These are phyloP conservation scores for Lamellibrachia luymesi DNA, from an alignment of 1,140 invertebrate species.

Conservation along the genomic window DNA sequence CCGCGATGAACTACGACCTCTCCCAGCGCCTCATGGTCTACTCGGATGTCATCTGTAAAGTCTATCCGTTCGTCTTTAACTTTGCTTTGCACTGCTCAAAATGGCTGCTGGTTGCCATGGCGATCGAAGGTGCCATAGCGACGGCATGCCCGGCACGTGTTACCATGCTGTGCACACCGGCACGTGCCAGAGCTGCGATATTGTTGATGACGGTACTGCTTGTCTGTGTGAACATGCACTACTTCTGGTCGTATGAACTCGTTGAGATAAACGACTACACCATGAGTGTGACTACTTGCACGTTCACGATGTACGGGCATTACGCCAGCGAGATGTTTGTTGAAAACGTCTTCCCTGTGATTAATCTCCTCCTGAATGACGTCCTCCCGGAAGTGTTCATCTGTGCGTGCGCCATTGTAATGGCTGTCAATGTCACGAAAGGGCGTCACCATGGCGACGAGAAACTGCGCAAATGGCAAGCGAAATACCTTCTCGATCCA, in stretches of 20 bases:
- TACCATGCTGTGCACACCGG: conserved; percentile 45
- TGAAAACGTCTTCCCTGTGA: conserved; percentile 41
- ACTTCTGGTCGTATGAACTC: conserved; percentile 52
- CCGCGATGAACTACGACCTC: conserved; percentile 32
- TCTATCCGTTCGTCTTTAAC: conserved; percentile 45
- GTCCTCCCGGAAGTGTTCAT: conserved; percentile 39
- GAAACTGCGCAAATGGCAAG: conserved; percentile 7
- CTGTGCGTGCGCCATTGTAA: conserved; percentile 17
- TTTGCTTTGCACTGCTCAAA: conserved; percentile 42
- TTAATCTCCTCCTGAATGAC: conserved; percentile 37
- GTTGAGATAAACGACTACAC: conserved; percentile 26
- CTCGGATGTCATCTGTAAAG: conserved; percentile 49
- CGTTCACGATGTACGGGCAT: conserved; percentile 27
- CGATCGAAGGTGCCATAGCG: conserved; percentile 46
- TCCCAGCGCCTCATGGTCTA: conserved; percentile 37
- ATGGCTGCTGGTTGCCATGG: conserved; percentile 49
- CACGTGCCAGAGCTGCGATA: conserved; percentile 45
- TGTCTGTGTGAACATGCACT: conserved; percentile 52
- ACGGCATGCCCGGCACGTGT: conserved; percentile 39
- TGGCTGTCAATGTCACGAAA: conserved; percentile 15
- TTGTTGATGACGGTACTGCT: conserved; percentile 48
- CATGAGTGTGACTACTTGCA: conserved; percentile 23
- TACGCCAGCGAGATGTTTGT: conserved; percentile 14
- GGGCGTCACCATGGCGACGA: conserved; percentile 13
- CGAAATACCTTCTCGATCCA: conserved; percentile 27